Evolutionary conservation across 1,140 invertebrate genomes (phyloP).

Genomic region (Lucilia cuprina): DNA sequence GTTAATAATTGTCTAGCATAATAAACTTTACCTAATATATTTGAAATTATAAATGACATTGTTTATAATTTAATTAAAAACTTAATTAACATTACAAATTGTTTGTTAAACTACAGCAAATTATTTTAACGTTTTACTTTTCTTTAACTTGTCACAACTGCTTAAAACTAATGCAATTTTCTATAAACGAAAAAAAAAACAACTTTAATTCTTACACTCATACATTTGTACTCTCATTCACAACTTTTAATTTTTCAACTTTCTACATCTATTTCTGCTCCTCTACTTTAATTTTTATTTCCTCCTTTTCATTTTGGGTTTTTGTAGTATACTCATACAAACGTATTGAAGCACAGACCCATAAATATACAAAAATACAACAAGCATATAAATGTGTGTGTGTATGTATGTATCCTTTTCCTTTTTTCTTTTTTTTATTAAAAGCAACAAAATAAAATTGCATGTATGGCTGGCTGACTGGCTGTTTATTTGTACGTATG

Average conservation of each 20-base stretch:
- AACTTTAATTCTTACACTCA: background rate
- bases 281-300: background rate
- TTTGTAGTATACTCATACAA: background rate
- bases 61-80: too few species aligned
- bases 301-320: background rate
- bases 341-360: background rate
- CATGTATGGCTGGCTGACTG: background rate
- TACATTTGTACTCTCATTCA: slow-evolving; percentile 1
- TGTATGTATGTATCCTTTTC: background rate
- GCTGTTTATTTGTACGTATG: background rate
- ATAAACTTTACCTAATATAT: too few species aligned
- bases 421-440: too few species aligned
- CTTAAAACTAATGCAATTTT: background rate
- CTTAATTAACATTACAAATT: too few species aligned
- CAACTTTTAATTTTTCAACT: background rate
- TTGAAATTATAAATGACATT: too few species aligned
- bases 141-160: background rate
- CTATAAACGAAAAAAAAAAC: background rate
- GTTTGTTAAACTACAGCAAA: too few species aligned
- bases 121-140: too few species aligned
- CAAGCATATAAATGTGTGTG: background rate
- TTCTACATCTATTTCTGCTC: background rate
- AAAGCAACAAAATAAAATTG: background rate
- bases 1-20: too few species aligned
- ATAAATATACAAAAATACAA: background rate